Percentiles rank a stretch among this genome's conserved stretches.
These are phyloP conservation scores for Eudasyphora cyanicolor DNA, from an alignment of 2,888 invertebrate species.

Conservation along the genomic window DNA sequence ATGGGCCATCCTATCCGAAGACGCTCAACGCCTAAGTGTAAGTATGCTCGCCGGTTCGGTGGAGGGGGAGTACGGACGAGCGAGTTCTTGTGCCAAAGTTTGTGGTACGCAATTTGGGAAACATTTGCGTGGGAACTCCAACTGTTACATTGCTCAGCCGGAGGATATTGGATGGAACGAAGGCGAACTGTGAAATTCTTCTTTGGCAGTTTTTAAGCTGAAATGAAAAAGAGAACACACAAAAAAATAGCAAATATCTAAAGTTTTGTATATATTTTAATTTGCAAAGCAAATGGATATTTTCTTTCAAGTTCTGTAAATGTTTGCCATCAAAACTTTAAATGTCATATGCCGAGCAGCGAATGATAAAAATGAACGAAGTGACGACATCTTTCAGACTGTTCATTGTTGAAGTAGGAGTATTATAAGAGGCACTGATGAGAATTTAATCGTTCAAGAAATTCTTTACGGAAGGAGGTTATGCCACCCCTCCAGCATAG, in stretches of 20 bases:
- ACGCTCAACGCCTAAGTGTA: not conserved
- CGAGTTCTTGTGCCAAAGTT: not conserved
- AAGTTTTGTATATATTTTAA: not conserved
- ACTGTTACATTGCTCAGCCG: not conserved
- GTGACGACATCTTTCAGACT: no score
- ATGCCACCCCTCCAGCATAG: no score
- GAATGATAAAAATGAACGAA: no score
- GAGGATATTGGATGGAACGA: not conserved
- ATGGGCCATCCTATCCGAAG: not conserved
- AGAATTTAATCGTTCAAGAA: no score
- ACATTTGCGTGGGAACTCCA: constrained; percentile 5
- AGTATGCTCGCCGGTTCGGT: no score
- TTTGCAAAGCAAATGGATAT: not conserved
- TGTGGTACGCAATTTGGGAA: not conserved
- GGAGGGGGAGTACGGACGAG: not conserved
- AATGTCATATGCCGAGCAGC: not conserved
- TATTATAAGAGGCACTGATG: no score
- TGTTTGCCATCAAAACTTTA: not conserved
- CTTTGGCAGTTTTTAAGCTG: not conserved
- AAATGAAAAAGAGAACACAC: not conserved
- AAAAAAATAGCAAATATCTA: not conserved
- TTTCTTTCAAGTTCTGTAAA: not conserved
- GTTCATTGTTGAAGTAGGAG: no score
- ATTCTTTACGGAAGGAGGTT: no score
- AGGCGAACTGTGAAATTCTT: not conserved